Conservation (phyloP, 2,113 vertebrate species). For the Albula goreensis region DNA sequence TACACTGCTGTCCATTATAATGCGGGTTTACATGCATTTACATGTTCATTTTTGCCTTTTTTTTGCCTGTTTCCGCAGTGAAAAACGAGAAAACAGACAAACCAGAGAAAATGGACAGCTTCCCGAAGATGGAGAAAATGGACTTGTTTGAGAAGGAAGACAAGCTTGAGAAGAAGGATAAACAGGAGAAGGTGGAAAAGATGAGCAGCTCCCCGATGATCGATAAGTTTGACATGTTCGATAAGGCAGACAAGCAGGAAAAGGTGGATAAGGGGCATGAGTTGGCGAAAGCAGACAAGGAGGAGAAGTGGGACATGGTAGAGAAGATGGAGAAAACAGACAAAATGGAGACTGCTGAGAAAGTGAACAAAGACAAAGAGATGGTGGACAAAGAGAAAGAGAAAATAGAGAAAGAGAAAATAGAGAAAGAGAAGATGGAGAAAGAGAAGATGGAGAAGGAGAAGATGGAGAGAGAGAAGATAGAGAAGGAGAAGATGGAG, state of each 20-base stretch:
- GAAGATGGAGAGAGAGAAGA: conserved; percentile 20
- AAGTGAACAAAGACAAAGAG: conserved; percentile 42
- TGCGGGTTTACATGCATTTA: too few relatives aligned
- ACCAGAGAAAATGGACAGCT: conserved; percentile 37
- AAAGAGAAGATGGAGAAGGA: conserved; percentile 46
- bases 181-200: conserved; percentile 16
- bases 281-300: neutral
- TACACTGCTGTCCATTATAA: too few relatives aligned
- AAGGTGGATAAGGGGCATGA: neutral
- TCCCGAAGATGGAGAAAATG: conserved; percentile 24
- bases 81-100: conserved; percentile 68
- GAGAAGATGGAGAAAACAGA: conserved; percentile 40
- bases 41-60: conserved; percentile 4
- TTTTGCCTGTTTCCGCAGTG: conserved; percentile 48
- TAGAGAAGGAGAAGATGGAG: conserved; percentile 5
- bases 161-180: conserved; percentile 35
- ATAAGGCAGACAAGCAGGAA: neutral
- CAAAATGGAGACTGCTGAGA: conserved; percentile 31
- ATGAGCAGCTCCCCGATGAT: conserved; percentile 1
- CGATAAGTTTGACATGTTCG: neutral
- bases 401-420: neutral
- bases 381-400: conserved; percentile 35
- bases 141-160: conserved; percentile 27
- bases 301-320: conserved; percentile 16
- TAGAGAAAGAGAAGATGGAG: neutral